Conservation (phyloP, 2,888 invertebrate genomes). For the Cerastoderma edule region DNA sequence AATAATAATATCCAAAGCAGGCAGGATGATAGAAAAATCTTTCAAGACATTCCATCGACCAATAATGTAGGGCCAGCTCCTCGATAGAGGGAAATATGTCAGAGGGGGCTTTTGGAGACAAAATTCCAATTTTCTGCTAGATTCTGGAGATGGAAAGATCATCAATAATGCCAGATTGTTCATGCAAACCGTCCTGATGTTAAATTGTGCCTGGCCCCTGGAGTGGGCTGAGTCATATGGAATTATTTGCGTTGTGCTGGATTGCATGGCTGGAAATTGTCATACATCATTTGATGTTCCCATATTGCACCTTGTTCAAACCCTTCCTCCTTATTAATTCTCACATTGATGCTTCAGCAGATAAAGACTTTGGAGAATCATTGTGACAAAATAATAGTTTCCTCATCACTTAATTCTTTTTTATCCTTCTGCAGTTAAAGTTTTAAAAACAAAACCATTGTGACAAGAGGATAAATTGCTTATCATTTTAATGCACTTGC, state of each 20-base stretch:
- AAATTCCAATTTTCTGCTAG: conserved; percentile 21
- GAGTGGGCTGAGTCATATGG: background rate
- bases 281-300: too few species aligned
- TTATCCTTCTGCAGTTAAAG: background rate
- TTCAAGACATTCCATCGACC: conserved; percentile 24
- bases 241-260: too few species aligned
- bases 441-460: conserved; percentile 13
- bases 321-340: background rate
- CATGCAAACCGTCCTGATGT: conserved; percentile 1
- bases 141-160: conserved; percentile 21
- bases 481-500: too few species aligned
- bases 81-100: conserved; percentile 16
- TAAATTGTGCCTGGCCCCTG: conserved; percentile 18
- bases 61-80: conserved; percentile 23
- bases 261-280: too few species aligned
- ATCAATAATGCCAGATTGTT: conserved; percentile 28
- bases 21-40: conserved; percentile 21
- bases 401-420: background rate
- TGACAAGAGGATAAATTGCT: conserved; percentile 15
- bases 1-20: conserved; percentile 48
- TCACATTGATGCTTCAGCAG: background rate
- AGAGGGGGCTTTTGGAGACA: conserved; percentile 26
- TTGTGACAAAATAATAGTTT: background rate
- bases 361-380: background rate
- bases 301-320: background rate